These are phyloP conservation scores for Spheniscus humboldti DNA, from an alignment of 2,797 vertebrate species.

Conservation along the genomic window DNA sequence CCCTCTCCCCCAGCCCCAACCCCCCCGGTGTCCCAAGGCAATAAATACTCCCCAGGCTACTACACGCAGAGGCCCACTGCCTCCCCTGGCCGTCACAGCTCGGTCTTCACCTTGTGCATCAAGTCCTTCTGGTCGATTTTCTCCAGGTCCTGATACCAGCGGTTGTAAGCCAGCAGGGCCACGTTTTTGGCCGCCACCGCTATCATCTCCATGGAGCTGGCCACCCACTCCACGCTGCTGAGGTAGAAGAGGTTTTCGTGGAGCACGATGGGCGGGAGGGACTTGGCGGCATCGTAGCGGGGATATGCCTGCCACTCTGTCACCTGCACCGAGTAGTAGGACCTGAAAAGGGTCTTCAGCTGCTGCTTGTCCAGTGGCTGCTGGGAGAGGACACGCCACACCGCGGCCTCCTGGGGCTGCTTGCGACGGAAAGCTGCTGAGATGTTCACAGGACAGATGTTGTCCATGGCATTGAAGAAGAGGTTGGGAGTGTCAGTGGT, in stretches of 20 bases:
- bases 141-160: conserved; percentile 90
- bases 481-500: conserved; percentile 83
- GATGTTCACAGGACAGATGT: conserved; percentile 92
- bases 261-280: conserved; percentile 84
- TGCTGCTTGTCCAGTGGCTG: conserved; percentile 83
- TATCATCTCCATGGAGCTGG: conserved; percentile 95
- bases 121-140: conserved; percentile 97
- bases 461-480: conserved; percentile 90
- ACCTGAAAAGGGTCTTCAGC: conserved; percentile 95
- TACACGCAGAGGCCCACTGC: background rate
- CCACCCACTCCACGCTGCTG: conserved; percentile 91
- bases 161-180: conserved; percentile 92
- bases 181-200: conserved; percentile 95
- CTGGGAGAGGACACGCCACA: conserved; percentile 92
- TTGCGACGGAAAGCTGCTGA: conserved; percentile 87
- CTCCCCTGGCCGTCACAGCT: conserved; percentile 78
- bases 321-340: conserved; percentile 96
- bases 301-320: conserved; percentile 90
- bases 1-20: background rate
- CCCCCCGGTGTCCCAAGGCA: background rate
- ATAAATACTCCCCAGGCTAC: conserved; percentile 36
- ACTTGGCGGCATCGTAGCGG: conserved; percentile 77
- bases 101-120: conserved; percentile 97
- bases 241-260: conserved; percentile 93
- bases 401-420: conserved; percentile 91